A percentile compares a stretch with the other conserved stretches of the same genome.
Conservation (phyloP, 1,140 invertebrate species). For the Drosophila burlai region DNA sequence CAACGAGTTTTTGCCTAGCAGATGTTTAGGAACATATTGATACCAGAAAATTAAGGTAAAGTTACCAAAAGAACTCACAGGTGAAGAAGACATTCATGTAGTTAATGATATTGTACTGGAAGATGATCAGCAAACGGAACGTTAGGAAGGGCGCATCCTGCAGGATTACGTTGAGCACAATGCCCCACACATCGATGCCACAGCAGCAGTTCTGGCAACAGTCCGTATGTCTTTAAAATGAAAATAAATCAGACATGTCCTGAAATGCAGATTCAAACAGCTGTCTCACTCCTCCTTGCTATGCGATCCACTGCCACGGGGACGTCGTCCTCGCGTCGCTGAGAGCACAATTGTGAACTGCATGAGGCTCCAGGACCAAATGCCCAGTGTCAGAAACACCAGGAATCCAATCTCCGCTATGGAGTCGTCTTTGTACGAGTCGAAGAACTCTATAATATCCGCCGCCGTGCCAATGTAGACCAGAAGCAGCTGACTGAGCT, state of each 20-base stretch:
- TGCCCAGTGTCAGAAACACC: constrained; percentile 91
- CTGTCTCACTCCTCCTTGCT: constrained; percentile 71
- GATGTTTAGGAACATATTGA: constrained; percentile 82
- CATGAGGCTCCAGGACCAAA: constrained; percentile 95
- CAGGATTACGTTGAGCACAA: constrained; percentile 91
- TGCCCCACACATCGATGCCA: constrained; percentile 93
- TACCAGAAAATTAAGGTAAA: not conserved
- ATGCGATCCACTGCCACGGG: constrained; percentile 73
- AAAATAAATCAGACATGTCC: too few relatives aligned
- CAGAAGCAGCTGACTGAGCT: constrained; percentile 95
- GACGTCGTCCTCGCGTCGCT: constrained; percentile 91
- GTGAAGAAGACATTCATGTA: constrained; percentile 98
- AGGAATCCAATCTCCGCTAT: constrained; percentile 91
- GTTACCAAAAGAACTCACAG: constrained; percentile 87
- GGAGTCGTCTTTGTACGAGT: constrained; percentile 95
- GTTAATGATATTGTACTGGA: constrained; percentile 94
- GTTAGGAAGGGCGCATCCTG: constrained; percentile 95
- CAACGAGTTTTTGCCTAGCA: constrained; percentile 92
- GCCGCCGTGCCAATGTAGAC: constrained; percentile 95
- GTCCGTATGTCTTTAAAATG: constrained; percentile 62
- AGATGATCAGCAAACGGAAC: constrained; percentile 93
- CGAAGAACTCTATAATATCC: constrained; percentile 98
- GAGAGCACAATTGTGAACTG: constrained; percentile 96
- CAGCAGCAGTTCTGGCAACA: constrained; percentile 88
- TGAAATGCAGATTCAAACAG: not conserved